A percentile compares a stretch with the other conserved stretches of the same genome.
phyloP scores from a whole-genome alignment of 1,140 invertebrate species.

The Meloidogyne chitwoodi region DNA sequence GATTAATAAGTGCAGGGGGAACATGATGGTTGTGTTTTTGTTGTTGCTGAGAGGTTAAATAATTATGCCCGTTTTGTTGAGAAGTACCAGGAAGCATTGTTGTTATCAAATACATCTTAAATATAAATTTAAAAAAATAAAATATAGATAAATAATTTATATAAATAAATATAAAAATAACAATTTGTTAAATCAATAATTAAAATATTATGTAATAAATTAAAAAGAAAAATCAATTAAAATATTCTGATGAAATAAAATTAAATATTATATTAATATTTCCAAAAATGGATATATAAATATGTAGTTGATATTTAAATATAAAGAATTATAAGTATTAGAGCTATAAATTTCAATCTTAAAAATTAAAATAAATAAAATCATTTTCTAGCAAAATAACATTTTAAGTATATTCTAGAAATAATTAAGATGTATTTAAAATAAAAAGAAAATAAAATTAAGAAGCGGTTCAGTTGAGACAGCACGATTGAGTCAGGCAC shows the following conservation, averaged over 20 bases:
- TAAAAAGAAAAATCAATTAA: neutral
- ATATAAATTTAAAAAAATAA: conserved; percentile 4
- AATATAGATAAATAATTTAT: neutral
- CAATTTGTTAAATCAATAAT: neutral
- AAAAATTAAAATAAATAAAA: too few species aligned
- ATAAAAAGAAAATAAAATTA: too few species aligned
- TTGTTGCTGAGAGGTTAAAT: neutral
- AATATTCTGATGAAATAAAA: neutral
- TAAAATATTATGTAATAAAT: neutral
- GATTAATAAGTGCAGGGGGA: conserved; percentile 49
- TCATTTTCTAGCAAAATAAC: too few species aligned
- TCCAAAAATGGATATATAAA: too few species aligned
- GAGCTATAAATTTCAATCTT: too few species aligned
- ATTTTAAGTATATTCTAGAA: too few species aligned
- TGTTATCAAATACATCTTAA: conserved; percentile 59
- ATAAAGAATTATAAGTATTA: too few species aligned
- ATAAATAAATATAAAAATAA: neutral
- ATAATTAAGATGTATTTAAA: too few species aligned
- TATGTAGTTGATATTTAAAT: too few species aligned
- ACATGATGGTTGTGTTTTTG: conserved; percentile 6
- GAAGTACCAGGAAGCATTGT: conserved; percentile 42
- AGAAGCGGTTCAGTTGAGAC: too few species aligned
- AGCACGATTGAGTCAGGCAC: too few species aligned
- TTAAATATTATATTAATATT: too few species aligned
- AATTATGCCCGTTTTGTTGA: conserved; percentile 26